Evolutionary conservation across 2,797 vertebrate genomes (phyloP), one percentile per base, ranked within the genome.

Genomic region (Spizella passerina): DNA sequence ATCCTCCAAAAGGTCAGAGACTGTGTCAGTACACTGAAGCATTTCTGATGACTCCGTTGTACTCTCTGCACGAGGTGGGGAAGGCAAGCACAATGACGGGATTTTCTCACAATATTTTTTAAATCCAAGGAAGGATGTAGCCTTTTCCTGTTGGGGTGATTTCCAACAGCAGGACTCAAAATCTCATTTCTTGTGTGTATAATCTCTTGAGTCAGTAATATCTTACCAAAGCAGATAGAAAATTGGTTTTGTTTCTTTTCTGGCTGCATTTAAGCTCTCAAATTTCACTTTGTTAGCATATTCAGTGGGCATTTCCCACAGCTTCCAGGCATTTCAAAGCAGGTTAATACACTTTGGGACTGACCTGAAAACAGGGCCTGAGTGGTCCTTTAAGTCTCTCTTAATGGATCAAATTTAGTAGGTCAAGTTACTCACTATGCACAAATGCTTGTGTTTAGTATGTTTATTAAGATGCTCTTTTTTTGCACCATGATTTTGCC

Each of bases 71-170:
- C 0, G 0, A 93, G n/a, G 56, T 66, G 55, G n/a, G 61, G 56
- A 85, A 91, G 36, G 53, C 41, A 82, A 34, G 26, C 32, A 88
- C 69, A 82, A 71, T 82, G 65, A 86, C 3, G 47, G 39, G 34
- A 84, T 94, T 94, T 95, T 95, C 85, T 88, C 83, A 86, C 39
- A 85, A 50, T 32, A 56, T 13, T 79, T 82, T 88, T 90, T 65
- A 93, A 94, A 93, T 90, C 79, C 47, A 44, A 84, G 89, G 94
- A 96, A 96, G 90, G 91, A 94, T 93, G 77, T 91, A 90, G 66
- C 26, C 36, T 93, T 93, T 95, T 94, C 90, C 93, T 95, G 77
- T 52, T 59, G 24, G 17, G 20, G 52, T 63, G 60, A 79, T 83
- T 94, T 94, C 87, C 82, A 93, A 86, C 17, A 86, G 14, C 47